These are phyloP conservation scores for Diorhabda elongata DNA, from an alignment of 1,140 invertebrate species.

Conservation along the genomic window DNA sequence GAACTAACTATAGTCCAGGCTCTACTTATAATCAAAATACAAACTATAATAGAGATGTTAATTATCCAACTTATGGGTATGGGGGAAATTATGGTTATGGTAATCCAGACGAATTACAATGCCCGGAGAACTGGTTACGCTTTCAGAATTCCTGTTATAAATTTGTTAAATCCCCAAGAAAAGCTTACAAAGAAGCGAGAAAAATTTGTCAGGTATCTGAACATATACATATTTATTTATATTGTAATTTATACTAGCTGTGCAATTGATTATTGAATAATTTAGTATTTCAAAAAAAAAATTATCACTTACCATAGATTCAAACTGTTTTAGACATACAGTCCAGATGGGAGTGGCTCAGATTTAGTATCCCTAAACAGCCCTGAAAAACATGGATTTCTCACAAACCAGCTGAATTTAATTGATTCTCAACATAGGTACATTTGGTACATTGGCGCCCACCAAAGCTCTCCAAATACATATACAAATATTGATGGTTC, in stretches of 20 bases:
- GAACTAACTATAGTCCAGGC: conserved; percentile 5
- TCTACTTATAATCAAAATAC: conserved; percentile 9
- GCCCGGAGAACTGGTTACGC: conserved; percentile 77
- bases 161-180: conserved; percentile 80
- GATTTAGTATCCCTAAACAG: conserved; percentile 76
- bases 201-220: conserved; percentile 65
- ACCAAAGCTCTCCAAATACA: conserved; percentile 66
- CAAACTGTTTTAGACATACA: conserved; percentile 36
- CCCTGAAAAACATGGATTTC: conserved; percentile 82
- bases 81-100: conserved; percentile 5
- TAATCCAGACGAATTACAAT: conserved; percentile 51
- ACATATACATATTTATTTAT: background rate
- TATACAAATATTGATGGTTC: conserved; percentile 84
- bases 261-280: background rate
- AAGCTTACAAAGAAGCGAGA: conserved; percentile 71
- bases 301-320: background rate
- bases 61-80: conserved; percentile 7
- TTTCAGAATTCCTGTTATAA: conserved; percentile 78
- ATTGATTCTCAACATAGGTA: conserved; percentile 79
- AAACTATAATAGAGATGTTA: conserved; percentile 14
- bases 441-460: conserved; percentile 77
- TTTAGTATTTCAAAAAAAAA: background rate
- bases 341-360: conserved; percentile 61
- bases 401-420: conserved; percentile 70
- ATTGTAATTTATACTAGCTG: background rate